phyloP scores from a whole-genome alignment of 2,888 invertebrate species.

The Romanomermis culicivorax region DNA sequence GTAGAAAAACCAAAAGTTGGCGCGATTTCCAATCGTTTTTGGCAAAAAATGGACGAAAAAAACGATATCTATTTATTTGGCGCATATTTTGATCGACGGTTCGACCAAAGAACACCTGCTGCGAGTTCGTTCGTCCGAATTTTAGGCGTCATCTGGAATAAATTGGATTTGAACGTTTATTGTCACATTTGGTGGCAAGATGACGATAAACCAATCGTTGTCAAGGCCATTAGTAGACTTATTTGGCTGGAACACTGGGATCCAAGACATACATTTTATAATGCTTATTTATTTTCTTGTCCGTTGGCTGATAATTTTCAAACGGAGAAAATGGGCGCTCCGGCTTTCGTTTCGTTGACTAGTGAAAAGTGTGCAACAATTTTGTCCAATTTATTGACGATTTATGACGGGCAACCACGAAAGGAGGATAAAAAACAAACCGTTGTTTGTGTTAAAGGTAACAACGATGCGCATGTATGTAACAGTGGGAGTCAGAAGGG shows the following conservation, averaged over 20 bases:
- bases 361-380: slow-evolving; percentile 37
- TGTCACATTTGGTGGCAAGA: slow-evolving; percentile 6
- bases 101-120: slow-evolving; percentile 18
- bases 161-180: slow-evolving; percentile 2
- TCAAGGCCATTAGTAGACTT: slow-evolving; percentile 18
- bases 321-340: slow-evolving; percentile 15
- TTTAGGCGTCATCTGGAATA: slow-evolving; percentile 15
- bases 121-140: slow-evolving; percentile 15
- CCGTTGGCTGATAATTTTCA: slow-evolving; percentile 36
- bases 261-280: slow-evolving; percentile 21
- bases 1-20: too few species aligned
- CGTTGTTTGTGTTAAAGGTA: slow-evolving; percentile 8
- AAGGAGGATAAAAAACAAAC: neutral
- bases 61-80: slow-evolving; percentile 15
- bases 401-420: neutral
- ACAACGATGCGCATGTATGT: too few species aligned
- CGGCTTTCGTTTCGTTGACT: slow-evolving; percentile 36
- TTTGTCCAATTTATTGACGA: slow-evolving; percentile 31
- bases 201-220: slow-evolving; percentile 5
- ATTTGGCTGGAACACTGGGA: slow-evolving; percentile 29
- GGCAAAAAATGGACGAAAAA: too few species aligned
- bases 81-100: slow-evolving; percentile 21
- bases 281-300: slow-evolving; percentile 39
- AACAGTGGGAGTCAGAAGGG: too few species aligned
- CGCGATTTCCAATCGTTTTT: too few species aligned